A percentile compares a stretch with the other conserved stretches of the same genome.
phyloP scores from a whole-genome alignment of 2,797 vertebrate genomes.

The Gymnothorax javanicus region DNA sequence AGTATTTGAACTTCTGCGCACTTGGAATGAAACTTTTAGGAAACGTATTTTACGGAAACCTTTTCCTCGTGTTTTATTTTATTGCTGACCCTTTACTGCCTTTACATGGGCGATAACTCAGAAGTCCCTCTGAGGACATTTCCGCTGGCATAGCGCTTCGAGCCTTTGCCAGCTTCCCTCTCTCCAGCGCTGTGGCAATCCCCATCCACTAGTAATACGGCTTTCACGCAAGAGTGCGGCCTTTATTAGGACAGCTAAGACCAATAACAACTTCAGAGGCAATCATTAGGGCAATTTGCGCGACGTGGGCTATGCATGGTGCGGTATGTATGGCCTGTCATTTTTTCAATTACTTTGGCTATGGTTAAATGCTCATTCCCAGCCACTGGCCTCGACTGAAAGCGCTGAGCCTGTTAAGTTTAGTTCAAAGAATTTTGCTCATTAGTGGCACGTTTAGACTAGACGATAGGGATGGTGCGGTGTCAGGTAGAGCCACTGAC shows the following conservation, averaged over 20 bases:
- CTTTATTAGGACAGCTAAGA: conserved; percentile 30
- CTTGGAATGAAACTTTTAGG: not conserved
- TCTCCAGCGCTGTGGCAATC: not conserved
- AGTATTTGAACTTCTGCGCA: not conserved
- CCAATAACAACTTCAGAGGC: conserved; percentile 60
- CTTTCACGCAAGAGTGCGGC: not conserved
- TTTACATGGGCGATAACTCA: not conserved
- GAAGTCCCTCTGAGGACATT: not conserved
- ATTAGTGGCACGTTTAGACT: conserved; percentile 74
- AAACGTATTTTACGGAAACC: not conserved
- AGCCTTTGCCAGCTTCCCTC: not conserved
- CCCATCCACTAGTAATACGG: not conserved
- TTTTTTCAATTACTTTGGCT: conserved; percentile 80
- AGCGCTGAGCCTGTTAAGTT: conserved; percentile 74
- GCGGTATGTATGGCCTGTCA: conserved; percentile 70
- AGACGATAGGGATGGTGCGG: conserved; percentile 36
- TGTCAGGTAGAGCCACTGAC: conserved; percentile 57
- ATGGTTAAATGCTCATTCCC: conserved; percentile 80
- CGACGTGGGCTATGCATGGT: conserved; percentile 27
- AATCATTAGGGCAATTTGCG: conserved; percentile 76
- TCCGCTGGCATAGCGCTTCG: not conserved
- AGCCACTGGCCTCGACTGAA: conserved; percentile 73
- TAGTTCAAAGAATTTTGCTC: conserved; percentile 71
- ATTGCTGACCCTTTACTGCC: not conserved
- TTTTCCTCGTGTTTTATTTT: conserved; percentile 7